Evolutionary conservation across 2,113 vertebrate genomes (phyloP).

Genomic region (Marmota flaviventris): DNA sequence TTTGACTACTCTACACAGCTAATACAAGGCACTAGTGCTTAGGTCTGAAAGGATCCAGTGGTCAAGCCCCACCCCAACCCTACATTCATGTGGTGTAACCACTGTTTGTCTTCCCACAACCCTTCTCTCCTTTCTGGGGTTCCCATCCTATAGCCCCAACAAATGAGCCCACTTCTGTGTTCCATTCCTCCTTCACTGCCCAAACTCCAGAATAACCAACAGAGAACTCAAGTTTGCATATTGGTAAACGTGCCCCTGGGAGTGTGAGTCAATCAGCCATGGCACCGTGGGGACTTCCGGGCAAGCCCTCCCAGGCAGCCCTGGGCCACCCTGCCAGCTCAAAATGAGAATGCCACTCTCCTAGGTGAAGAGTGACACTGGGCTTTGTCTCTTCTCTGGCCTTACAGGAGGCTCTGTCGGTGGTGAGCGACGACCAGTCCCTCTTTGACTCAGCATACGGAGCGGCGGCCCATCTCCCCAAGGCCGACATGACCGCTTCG

Average conservation of each 20-base stretch:
- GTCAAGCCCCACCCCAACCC: no score
- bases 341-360: conserved; percentile 7
- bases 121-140: not conserved
- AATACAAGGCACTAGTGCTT: not conserved
- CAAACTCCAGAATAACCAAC: not conserved
- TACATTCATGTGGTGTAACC: accelerated
- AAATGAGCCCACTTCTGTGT: not conserved
- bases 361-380: conserved; percentile 26
- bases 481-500: conserved; percentile 99
- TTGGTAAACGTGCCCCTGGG: not conserved
- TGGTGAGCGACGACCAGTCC: conserved; percentile 99
- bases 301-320: conserved; percentile 20
- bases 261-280: conserved; percentile 44
- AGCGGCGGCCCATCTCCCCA: conserved; percentile 95
- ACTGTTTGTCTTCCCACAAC: not conserved
- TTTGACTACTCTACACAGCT: not conserved
- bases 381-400: conserved; percentile 55
- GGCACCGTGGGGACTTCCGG: conserved; percentile 64
- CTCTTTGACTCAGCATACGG: conserved; percentile 98
- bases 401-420: conserved; percentile 98
- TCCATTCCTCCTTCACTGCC: not conserved
- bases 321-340: conserved; percentile 74
- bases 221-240: conserved; percentile 66
- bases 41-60: accelerated
- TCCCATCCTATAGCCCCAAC: not conserved